These are phyloP conservation scores for Channallabes apus DNA, from an alignment of 2,797 vertebrate species.

Conservation along the genomic window DNA sequence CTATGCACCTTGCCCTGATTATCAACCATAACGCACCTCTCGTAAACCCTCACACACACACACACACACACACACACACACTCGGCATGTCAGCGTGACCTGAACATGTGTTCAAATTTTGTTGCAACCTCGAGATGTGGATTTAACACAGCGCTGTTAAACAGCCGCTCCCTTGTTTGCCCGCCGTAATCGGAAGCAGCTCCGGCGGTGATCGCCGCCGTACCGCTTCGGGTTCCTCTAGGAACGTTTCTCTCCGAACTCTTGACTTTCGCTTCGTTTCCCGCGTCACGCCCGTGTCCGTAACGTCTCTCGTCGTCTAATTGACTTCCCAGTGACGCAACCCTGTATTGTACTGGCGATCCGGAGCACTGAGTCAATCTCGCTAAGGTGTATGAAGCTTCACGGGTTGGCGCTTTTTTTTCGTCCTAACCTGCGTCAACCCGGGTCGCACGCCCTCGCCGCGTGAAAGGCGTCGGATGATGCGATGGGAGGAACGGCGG, in stretches of 20 bases:
- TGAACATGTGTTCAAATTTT: slow-evolving; percentile 1
- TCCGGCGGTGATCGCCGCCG: no score
- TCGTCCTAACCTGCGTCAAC: not conserved
- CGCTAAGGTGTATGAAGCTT: not conserved
- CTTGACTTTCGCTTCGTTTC: no score
- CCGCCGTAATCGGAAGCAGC: not conserved
- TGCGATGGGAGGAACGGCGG: not conserved
- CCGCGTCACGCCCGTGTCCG: not conserved
- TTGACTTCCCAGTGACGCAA: not conserved
- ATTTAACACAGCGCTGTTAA: not conserved
- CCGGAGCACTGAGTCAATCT: not conserved
- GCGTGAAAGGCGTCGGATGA: not conserved
- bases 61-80: slow-evolving; percentile 12
- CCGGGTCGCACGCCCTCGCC: no score
- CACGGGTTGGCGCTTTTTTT: not conserved
- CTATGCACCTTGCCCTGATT: slow-evolving; percentile 60
- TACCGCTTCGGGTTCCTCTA: no score
- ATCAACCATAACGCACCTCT: slow-evolving; percentile 30
- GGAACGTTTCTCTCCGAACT: not conserved
- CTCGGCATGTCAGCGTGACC: not conserved
- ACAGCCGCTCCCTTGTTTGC: slow-evolving; percentile 14
- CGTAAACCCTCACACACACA: slow-evolving; percentile 36
- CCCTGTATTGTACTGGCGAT: no score
- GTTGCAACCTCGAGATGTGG: not conserved
- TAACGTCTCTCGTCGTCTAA: not conserved